Evolutionary conservation across 1,140 invertebrate species (phyloP).

Genomic region (Meloidogyne exigua): DNA sequence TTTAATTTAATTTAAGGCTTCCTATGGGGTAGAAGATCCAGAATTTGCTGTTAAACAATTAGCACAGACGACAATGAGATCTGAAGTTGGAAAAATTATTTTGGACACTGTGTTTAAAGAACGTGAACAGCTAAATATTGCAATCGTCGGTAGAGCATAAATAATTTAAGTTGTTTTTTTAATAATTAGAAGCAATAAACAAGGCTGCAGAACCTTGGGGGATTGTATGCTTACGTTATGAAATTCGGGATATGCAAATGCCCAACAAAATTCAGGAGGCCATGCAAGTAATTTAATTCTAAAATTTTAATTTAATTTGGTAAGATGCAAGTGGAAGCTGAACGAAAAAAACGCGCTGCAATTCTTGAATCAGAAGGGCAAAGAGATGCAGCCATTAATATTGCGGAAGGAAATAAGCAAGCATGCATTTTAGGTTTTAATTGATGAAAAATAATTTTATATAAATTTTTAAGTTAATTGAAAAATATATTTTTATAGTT

Average conservation of each 20-base stretch:
- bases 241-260: slow-evolving; percentile 92
- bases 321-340: slow-evolving; percentile 94
- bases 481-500: too few relatives aligned
- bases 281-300: slow-evolving; percentile 74
- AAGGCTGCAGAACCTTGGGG: slow-evolving; percentile 97
- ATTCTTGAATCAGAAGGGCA: slow-evolving; percentile 87
- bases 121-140: slow-evolving; percentile 89
- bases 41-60: slow-evolving; percentile 98
- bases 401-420: slow-evolving; percentile 89
- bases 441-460: too few relatives aligned
- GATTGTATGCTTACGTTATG: slow-evolving; percentile 91
- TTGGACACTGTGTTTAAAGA: slow-evolving; percentile 94
- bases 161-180: slow-evolving; percentile 13
- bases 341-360: slow-evolving; percentile 88
- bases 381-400: slow-evolving; percentile 90
- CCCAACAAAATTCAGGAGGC: slow-evolving; percentile 91
- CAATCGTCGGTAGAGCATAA: slow-evolving; percentile 74
- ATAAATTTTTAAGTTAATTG: too few relatives aligned
- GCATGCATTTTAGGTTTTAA: slow-evolving; percentile 80
- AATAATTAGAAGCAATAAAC: slow-evolving; percentile 79
- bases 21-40: slow-evolving; percentile 97
- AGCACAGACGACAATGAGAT: slow-evolving; percentile 97
- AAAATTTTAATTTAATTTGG: not conserved
- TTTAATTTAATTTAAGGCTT: slow-evolving; percentile 69
- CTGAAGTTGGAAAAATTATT: slow-evolving; percentile 95